Base-by-base conservation (phyloP, 2,797 vertebrate genomes). In the Australoheros facetus region DNA sequence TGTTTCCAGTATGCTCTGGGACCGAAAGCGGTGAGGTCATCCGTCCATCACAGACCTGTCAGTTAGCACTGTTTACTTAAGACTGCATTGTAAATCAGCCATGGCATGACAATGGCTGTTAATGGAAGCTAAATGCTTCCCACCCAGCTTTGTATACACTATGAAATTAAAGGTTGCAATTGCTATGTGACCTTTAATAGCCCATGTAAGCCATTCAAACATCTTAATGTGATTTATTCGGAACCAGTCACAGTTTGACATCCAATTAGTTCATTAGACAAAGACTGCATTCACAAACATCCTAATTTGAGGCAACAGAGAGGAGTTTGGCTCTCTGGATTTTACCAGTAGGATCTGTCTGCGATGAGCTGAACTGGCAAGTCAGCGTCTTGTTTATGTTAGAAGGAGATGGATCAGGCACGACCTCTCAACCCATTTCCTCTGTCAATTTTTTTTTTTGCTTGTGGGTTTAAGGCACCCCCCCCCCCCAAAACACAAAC, bases 401-500 rank as follows among this genome's bases (percentile, higher is more conserved):
- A n/a, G 58, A 7, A 56, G 88, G 89, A 93, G 88, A 88, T 51
- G 80, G 86, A 88, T 86, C 78, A 21, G 81, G 58, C 60, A 9
- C 53, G 75, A 91, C 90, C 92, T 87, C 80, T 89, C 60, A 69
- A 57, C 82, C 83, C 79, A 78, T 86, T 93, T 93, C 91, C 91
- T 91, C 79, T 78, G 77, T 72, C 75, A 70, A 79, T 37, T 37
- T 1, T 32, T 32, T 66, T 77, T 66, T 70, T 73, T 78, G 16
- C 62, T 69, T 79, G 69, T 28, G 62, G 77, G 84, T 83, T 73
- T 60, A 62, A 82, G 73, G 85, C 58, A 71, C 82, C 82, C 5
- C 56, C 69, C 64, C 11, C 11, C 72, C 62, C 45, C 39, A 56
- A 21, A 17, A 26, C 55, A 73, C 17, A 79, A 70, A 69, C 32